Percentiles rank a stretch among this genome's conserved stretches.
Evolutionary conservation across 2,113 vertebrate genomes (phyloP).

Genomic region (Coptodon rendalli): DNA sequence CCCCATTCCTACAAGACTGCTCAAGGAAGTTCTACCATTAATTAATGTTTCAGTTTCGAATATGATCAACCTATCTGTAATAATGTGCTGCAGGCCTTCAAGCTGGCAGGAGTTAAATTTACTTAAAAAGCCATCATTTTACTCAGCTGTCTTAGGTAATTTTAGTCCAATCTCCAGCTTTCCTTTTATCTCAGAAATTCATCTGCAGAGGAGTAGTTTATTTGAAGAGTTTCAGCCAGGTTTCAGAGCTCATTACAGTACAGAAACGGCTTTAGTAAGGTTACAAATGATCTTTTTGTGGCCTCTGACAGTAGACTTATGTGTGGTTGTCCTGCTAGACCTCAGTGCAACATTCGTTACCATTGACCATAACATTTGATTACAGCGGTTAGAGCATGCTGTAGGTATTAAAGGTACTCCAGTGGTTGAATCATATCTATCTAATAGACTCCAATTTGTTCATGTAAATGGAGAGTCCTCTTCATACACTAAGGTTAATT

Average conservation of each 20-base stretch:
- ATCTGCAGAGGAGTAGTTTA: not conserved
- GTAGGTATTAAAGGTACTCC: not conserved
- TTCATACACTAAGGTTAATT: not conserved
- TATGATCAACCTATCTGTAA: not conserved
- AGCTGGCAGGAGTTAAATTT: not conserved
- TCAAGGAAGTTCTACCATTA: not conserved
- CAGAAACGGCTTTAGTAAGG: not conserved
- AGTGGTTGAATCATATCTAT: not conserved
- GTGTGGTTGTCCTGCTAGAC: not conserved
- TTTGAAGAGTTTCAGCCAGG: not conserved
- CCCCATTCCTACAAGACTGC: not conserved
- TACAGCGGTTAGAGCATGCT: not conserved
- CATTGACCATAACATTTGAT: not conserved
- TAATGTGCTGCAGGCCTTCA: not conserved
- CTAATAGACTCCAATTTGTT: not conserved
- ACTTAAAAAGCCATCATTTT: not conserved
- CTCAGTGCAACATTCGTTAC: not conserved
- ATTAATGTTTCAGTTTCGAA: not conserved
- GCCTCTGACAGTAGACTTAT: not conserved
- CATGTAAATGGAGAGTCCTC: not conserved
- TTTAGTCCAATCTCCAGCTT: not conserved
- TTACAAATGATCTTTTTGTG: not conserved
- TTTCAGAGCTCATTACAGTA: not conserved
- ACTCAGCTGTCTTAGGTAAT: not conserved
- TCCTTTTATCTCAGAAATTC: not conserved